phyloP scores from a whole-genome alignment of 2,113 vertebrate species.

The Sitta europaea region DNA sequence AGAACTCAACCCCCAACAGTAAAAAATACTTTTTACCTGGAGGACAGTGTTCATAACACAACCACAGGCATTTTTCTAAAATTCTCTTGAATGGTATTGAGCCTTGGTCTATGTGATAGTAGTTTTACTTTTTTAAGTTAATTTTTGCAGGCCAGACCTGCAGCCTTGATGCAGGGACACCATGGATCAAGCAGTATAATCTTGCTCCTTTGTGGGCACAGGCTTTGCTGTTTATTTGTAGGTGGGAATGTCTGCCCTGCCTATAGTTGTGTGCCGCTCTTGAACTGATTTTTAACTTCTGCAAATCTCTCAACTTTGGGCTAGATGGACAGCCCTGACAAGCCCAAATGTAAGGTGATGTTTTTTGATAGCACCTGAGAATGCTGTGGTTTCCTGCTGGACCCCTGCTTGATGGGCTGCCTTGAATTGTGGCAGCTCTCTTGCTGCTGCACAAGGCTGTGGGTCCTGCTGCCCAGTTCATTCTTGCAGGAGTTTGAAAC shows the following conservation, averaged over 20 bases:
- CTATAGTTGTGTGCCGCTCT: not conserved
- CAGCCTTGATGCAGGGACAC: not conserved
- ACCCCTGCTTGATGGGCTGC: not conserved
- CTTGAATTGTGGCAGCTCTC: not conserved
- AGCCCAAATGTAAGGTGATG: not conserved
- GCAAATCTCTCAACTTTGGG: not conserved
- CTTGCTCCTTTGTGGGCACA: not conserved
- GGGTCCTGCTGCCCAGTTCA: not conserved
- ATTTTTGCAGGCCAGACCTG: not conserved
- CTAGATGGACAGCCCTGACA: rapidly evolving
- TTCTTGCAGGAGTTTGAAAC: not conserved
- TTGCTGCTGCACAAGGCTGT: not conserved
- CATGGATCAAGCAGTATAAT: not conserved
- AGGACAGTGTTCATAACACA: not conserved
- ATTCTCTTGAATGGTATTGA: not conserved
- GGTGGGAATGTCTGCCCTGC: not conserved
- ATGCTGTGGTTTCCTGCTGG: not conserved
- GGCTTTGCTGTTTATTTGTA: not conserved
- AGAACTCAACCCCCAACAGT: too few relatives aligned
- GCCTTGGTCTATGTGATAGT: not conserved
- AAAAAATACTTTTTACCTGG: not conserved
- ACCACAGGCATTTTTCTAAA: not conserved
- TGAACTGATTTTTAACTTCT: not conserved
- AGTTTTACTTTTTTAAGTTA: not conserved
- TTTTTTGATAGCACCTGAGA: not conserved